Base-by-base conservation (phyloP, 2,888 invertebrate genomes). In the Patella depressa region DNA sequence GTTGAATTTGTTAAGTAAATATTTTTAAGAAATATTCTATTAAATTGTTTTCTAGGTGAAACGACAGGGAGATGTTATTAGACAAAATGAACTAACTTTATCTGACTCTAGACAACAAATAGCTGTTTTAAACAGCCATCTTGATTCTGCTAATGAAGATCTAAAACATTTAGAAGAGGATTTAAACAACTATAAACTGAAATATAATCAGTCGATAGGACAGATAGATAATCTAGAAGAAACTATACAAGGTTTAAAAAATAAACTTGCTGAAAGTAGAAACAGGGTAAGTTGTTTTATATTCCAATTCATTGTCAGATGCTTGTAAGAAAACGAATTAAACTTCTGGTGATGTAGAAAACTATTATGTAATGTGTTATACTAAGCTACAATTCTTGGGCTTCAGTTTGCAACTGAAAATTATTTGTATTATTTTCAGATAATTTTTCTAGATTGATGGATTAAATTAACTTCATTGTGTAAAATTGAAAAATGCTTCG, bases 201-300 rank as follows among this genome's bases (percentile, higher is more conserved):
- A 90, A 78, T 89, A 85, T 78, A 83, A 84, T 71, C 86, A 88
- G 79, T 76, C 82, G 69, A 81, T 84, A 65, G 84, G 84, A 24
- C 88, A 90, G 83, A 78, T 87, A 3, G 77, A 79, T 14, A 88
- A 88, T 69, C 83, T 90, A 17, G 89, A 90, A 80, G 83, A 82
- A 53, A 86, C 88, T 3, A 82, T 89, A 14, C 83, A 82, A 78
- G 85, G 82, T 53, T 82, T 89, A 45, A 88, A 89, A 81, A 89
- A 90, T 74, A 87, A 89, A 76, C 84, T 90, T 17, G 84, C 86
- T 0, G 88, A 89, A 59, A 86, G 85, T 55, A 80, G 88, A 24
- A 86, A 85, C 72, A 83, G 85, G 85, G 88, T 86, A 69, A 78
- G 83, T 57, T 54, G 29, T 57, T 17, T 17, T 57, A 57, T 57